Evolutionary conservation across 1,140 invertebrate species (phyloP).

Genomic region (Drosophila navojoa): DNA sequence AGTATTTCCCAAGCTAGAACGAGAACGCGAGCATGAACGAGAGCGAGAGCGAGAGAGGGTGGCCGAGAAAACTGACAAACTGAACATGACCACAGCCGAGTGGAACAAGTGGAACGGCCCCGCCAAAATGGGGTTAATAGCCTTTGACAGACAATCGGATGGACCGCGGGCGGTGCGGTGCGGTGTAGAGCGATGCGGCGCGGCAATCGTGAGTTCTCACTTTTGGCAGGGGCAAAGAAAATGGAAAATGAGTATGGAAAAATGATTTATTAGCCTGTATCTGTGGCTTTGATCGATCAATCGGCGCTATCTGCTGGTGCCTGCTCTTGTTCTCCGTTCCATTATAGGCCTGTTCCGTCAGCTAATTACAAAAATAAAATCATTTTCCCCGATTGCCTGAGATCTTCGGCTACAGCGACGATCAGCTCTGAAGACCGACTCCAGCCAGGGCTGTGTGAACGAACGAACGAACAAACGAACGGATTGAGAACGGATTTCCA

Average conservation of each 20-base stretch:
- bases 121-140: slow-evolving; percentile 72
- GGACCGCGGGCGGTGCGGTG: slow-evolving; percentile 57
- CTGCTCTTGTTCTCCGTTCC: slow-evolving; percentile 5
- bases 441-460: slow-evolving; percentile 3
- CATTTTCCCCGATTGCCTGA: slow-evolving; percentile 30
- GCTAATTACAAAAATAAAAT: slow-evolving; percentile 49
- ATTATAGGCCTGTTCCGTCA: slow-evolving; percentile 2
- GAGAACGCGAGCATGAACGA: not conserved
- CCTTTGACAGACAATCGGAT: slow-evolving; percentile 67
- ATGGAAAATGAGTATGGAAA: slow-evolving; percentile 58
- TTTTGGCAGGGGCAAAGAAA: slow-evolving; percentile 37
- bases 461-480: no score
- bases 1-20: slow-evolving; percentile 21
- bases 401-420: no score
- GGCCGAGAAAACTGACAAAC: slow-evolving; percentile 12
- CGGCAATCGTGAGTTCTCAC: slow-evolving; percentile 75
- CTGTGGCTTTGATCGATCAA: slow-evolving; percentile 75
- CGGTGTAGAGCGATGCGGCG: slow-evolving; percentile 32
- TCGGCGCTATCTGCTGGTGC: slow-evolving; percentile 62
- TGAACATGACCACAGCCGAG: slow-evolving; percentile 20
- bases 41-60: not conserved
- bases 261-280: slow-evolving; percentile 73
- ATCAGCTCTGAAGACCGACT: not conserved
- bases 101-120: slow-evolving; percentile 71
- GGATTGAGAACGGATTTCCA: slow-evolving; percentile 23